A percentile compares a stretch with the other conserved stretches of the same genome.
Conservation (phyloP, 2,113 vertebrate genomes). For the Strix aluco region DNA sequence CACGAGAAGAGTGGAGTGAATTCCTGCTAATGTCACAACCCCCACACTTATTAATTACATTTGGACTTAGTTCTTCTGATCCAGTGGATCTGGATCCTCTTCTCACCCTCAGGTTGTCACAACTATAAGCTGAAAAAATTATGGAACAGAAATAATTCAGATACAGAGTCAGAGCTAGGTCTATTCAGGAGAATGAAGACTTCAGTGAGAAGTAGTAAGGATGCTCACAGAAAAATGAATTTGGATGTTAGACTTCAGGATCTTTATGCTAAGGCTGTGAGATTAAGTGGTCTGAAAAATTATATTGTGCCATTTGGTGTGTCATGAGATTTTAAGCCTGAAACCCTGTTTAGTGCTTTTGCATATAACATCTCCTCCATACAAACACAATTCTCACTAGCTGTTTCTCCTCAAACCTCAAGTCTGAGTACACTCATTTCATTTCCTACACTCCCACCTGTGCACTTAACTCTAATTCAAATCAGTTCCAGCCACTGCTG, state of each 20-base stretch:
- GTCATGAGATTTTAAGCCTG: neutral
- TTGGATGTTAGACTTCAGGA: neutral
- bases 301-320: neutral
- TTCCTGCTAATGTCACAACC: neutral
- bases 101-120: neutral
- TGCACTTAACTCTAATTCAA: neutral
- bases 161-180: neutral
- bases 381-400: neutral
- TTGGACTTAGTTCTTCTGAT: neutral
- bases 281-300: neutral
- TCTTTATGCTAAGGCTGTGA: neutral
- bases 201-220: neutral
- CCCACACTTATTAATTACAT: neutral
- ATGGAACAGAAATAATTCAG: neutral
- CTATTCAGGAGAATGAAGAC: neutral
- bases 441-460: neutral
- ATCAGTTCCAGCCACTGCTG: neutral
- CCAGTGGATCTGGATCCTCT: neutral
- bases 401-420: neutral
- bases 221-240: neutral
- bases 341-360: neutral
- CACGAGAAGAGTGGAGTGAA: neutral
- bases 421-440: neutral
- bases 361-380: neutral
- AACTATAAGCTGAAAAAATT: neutral